Evolutionary conservation across 2,797 vertebrate genomes (phyloP), one percentile per base, ranked within the genome.

Genomic region (Pogonophryne albipinna): DNA sequence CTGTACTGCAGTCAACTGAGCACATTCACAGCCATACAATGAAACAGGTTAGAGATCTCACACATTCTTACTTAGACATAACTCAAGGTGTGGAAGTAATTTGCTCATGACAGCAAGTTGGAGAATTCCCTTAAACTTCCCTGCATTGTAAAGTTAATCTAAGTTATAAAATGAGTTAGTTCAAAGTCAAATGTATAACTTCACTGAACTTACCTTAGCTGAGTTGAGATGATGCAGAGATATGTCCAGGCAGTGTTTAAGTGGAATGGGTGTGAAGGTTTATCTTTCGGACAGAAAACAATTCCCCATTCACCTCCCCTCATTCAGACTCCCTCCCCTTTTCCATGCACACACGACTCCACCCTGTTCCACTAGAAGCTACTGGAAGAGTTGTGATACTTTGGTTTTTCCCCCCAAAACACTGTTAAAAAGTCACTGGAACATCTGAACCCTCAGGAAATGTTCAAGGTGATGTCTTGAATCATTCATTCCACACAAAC

Each of bases 231-330:
- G 90, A 75, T 79, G 76, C 72, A 87, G 76, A 86, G 83, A 87
- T 83, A 41, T 84, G 76, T 71, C 69, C 72, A 66, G 77, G 76
- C 75, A 61, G 66, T 71, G 79, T 72, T 79, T 3, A 44, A 63
- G 56, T 67, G 73, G 63, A 73, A 82, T 81, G 91, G 89, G 89
- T 90, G 91, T 93, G 91, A 85, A 86, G 41, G 19, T 89, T 92
- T 55, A 91, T 93, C 91, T 83, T 74, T 75, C 55, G 31, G 42
- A 50, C 70, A 60, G 27, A 67, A 51, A 79, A 78, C 62, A 44
- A 64, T 84, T 84, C 67, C 74, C 76, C 51, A 64, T 79, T 80
- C 78, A 74, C 71, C 76, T 58, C 89, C 80, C 70, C 76, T 51
- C 20, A 78, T 51, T 78, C 66, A 55, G 68, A 56, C 11, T 61